Base-by-base conservation (phyloP, 2,888 invertebrate genomes). In the Lasioglossum zephyrum region DNA sequence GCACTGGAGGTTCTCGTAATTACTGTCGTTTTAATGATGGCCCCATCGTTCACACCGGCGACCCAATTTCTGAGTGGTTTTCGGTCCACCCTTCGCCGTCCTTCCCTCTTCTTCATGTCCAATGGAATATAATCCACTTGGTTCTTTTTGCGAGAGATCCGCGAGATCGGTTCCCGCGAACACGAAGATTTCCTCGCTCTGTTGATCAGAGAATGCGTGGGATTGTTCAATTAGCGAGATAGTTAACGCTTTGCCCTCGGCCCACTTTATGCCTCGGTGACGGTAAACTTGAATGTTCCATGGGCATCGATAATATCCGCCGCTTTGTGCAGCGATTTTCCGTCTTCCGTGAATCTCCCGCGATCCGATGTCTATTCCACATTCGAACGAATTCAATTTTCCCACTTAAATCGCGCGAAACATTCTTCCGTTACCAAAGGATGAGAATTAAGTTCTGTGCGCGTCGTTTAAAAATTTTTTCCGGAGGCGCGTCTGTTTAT, bases 21-120 rank as follows among this genome's bases (percentile, higher is more conserved):
- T 84, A 79, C 81, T 76, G 81, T 82, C 87, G 81, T 73, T 84
- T 84, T 87, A 87, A 87, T 39, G 87, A 84, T 63, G 84, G 81
- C n/a, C 72, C 72, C 81, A 79, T 84, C 81, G 74, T 87, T 82
- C 77, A 47, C 77, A 70, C 53, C 49, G 73, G 60, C 74, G 87
- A 87, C 87, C 87, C 73, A 84, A 87, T 87, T 87, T 73, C 79
- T 69, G 36, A 87, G 84, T 79, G 81, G 70, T 86, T 77, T 70
- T 73, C 77, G 63, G 63, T 49, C 41, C 63, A 41, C 26, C 53
- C 77, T 22, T 39, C 53, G 73, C 22, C 39, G 13, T 57, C 49
- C 22, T 72, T 69, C 41, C 22, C 22, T 47, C 69, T 60, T 53
- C 47, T n/a, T 69, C 53, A 5, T 39, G 18, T 9, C 49, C 60